These are phyloP conservation scores for Leptopilina clavipes DNA, from an alignment of 1,140 invertebrate genomes.

Conservation along the genomic window DNA sequence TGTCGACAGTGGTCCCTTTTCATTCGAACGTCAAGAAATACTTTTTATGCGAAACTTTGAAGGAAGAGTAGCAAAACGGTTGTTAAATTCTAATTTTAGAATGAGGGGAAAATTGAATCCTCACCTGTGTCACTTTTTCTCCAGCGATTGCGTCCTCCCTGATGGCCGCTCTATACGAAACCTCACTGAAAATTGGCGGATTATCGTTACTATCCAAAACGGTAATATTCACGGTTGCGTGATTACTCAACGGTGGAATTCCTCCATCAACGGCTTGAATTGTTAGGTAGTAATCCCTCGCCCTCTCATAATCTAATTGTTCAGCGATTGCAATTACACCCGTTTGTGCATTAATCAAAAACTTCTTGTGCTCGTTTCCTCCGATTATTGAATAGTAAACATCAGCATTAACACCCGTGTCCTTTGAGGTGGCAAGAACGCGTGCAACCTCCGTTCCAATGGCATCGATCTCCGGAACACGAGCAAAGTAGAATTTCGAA, in stretches of 20 bases:
- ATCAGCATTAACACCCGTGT: constrained; percentile 94
- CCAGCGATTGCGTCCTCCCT: constrained; percentile 85
- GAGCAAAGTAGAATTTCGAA: constrained; percentile 83
- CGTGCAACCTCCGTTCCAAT: constrained; percentile 85
- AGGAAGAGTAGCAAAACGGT: too few relatives aligned
- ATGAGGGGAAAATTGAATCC: constrained; percentile 48
- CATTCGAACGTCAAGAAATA: too few relatives aligned
- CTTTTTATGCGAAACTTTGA: too few relatives aligned
- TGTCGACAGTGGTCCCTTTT: too few relatives aligned
- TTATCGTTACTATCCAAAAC: constrained; percentile 94
- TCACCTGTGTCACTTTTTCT: constrained; percentile 82
- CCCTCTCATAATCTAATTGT: constrained; percentile 89
- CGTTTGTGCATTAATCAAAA: constrained; percentile 82
- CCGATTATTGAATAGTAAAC: constrained; percentile 92
- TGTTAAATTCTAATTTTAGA: too few relatives aligned
- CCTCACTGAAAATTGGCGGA: constrained; percentile 87
- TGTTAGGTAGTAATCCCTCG: constrained; percentile 90
- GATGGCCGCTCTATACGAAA: constrained; percentile 85
- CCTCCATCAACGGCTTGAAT: constrained; percentile 93
- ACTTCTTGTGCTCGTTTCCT: constrained; percentile 91
- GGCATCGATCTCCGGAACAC: constrained; percentile 84
- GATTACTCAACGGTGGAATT: constrained; percentile 87
- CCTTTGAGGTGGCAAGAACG: constrained; percentile 92
- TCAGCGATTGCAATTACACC: constrained; percentile 87
- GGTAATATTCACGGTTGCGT: constrained; percentile 91